Base-by-base conservation (phyloP, 2,113 vertebrate species). In the Stigmatopora nigra region DNA sequence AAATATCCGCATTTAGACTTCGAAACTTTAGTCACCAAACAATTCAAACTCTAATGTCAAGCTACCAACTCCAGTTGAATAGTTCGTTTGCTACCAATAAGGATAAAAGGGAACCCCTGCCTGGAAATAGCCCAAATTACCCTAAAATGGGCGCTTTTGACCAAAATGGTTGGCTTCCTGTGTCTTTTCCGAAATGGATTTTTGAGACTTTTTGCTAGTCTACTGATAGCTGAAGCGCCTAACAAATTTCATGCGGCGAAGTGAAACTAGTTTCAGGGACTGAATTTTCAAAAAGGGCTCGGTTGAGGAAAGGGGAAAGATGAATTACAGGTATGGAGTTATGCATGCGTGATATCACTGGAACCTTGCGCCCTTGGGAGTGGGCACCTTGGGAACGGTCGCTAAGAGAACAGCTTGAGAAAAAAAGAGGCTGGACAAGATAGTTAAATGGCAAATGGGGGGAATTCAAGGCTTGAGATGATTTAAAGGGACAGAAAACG, bases 331-430 rank as follows among this genome's bases (percentile, higher is more conserved):
- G 88, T 92, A 88, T 89, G 76, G 73, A 82, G 82, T 89, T 90
- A 89, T 88, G 86, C 78, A 88, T 84, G 87, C 76, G 76, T 90
- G 88, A 91, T 88, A 89, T 89, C 88, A 88, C 84, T 71, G 77
- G 73, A 82, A 74, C 82, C 84, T 86, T 84, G 79, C 82, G 82
- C 86, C 76, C 77, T 73, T 81, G 83, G 87, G 81, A 87, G 83
- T 83, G 78, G 82, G 88, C 71, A 82, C 87, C 88, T 87, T 89
- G 89, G 89, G 90, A 89, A 91, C 89, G 51, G 88, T 90, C 88
- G 81, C 87, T 89, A 89, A 83, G 89, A 86, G 89, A 91, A 89
- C 87, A 83, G 87, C 84, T 78, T 72, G 78, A 57, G 61, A 60
- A 61, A 60, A 61, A 44, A 59, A 44, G 61, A n/a, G 35, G 53